Percentiles rank a stretch among this genome's conserved stretches.
Evolutionary conservation across 2,888 invertebrate genomes (phyloP).

Genomic region (Cryptops parisi): DNA sequence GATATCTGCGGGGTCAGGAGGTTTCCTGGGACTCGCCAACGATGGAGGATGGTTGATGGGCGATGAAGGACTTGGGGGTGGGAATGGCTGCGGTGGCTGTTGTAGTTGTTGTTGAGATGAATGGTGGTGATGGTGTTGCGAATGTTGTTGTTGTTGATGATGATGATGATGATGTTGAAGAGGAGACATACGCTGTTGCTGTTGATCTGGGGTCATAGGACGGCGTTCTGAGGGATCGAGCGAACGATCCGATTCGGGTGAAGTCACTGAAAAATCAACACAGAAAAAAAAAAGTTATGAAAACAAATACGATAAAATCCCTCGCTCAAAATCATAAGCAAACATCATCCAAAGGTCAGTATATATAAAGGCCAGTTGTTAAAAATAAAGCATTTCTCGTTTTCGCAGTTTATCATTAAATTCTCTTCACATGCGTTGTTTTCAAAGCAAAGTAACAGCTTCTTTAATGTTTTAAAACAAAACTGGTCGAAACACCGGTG

Average conservation of each 20-base stretch:
- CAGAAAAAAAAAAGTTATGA: not conserved
- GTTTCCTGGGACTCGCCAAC: slow-evolving; percentile 35
- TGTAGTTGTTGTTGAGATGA: not conserved
- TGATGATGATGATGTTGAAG: too few relatives aligned
- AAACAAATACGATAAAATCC: not conserved
- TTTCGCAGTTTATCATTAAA: too few relatives aligned
- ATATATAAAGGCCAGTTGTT: too few relatives aligned
- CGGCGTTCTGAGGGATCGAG: not conserved
- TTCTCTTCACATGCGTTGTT: too few relatives aligned
- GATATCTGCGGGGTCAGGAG: slow-evolving; percentile 36
- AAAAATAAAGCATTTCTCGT: too few relatives aligned
- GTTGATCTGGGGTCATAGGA: slow-evolving; percentile 7
- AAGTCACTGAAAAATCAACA: slow-evolving; percentile 3
- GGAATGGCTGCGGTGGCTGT: not conserved
- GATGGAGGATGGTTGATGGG: slow-evolving; percentile 20
- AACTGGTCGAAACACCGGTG: too few relatives aligned
- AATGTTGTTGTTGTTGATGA: too few relatives aligned
- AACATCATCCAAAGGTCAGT: too few relatives aligned
- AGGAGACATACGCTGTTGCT: too few relatives aligned
- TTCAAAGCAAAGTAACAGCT: too few relatives aligned
- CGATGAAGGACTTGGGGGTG: slow-evolving; percentile 2
- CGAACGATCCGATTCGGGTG: slow-evolving; percentile 7
- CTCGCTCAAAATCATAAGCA: not conserved
- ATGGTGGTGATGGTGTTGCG: too few relatives aligned
- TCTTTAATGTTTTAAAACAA: too few relatives aligned